These are phyloP conservation scores for Crocuta crocuta DNA, from an alignment of 2,113 vertebrate genomes.

Conservation along the genomic window DNA sequence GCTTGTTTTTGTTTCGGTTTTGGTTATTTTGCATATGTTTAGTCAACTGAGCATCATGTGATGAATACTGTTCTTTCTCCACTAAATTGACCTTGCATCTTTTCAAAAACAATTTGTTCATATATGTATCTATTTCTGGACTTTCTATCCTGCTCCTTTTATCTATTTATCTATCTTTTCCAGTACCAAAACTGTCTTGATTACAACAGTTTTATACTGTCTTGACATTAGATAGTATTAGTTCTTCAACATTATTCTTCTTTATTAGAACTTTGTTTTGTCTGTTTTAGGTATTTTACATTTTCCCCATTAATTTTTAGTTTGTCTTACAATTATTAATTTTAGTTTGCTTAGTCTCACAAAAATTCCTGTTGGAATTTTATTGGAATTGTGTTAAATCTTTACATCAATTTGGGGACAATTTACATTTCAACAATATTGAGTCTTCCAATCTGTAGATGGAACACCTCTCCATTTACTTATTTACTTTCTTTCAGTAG, in stretches of 20 bases:
- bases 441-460: not conserved
- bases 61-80: not conserved
- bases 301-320: not conserved
- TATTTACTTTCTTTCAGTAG: not conserved
- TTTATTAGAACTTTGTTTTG: not conserved
- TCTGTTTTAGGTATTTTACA: not conserved
- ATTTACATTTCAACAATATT: not conserved
- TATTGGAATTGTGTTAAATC: not conserved
- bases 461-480: not conserved
- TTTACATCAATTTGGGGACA: not conserved
- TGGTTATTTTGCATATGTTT: not conserved
- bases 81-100: not conserved
- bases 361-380: not conserved
- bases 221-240: not conserved
- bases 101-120: slow-evolving; percentile 2
- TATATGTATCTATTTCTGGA: not conserved
- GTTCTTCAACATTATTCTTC: not conserved
- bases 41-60: not conserved
- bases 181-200: not conserved
- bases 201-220: not conserved
- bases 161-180: not conserved
- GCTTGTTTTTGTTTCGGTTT: not conserved
- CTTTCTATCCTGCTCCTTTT: not conserved
- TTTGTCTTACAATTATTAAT: no score
- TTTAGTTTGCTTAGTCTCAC: not conserved